Evolutionary conservation across 1,140 invertebrate genomes (phyloP).

Genomic region (Scaptomyza montana): DNA sequence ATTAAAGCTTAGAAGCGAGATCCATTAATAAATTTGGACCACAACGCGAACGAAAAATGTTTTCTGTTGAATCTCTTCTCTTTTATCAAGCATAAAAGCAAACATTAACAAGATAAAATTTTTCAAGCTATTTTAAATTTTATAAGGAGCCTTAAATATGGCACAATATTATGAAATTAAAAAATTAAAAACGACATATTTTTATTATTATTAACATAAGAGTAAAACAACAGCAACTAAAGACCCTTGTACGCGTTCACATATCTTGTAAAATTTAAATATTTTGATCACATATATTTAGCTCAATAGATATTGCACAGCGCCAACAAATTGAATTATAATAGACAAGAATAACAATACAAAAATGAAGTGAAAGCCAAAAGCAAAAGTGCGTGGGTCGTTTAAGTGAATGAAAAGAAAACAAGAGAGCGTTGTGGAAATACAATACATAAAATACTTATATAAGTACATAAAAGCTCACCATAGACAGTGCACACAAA

Average conservation of each 20-base stretch:
- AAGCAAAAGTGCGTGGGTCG: constrained; percentile 26
- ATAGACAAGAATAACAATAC: constrained; percentile 58
- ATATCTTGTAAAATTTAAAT: constrained; percentile 57
- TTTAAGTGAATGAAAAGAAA: constrained; percentile 35
- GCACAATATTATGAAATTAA: constrained; percentile 30
- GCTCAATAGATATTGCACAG: constrained; percentile 37
- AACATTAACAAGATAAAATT: constrained; percentile 6
- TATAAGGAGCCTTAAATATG: neutral
- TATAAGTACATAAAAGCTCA: constrained; percentile 30
- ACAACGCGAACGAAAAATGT: neutral
- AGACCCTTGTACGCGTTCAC: constrained; percentile 1
- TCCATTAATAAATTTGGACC: neutral
- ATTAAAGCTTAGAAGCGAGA: neutral
- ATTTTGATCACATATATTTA: constrained; percentile 42
- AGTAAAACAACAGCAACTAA: constrained; percentile 14
- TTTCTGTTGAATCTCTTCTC: too few relatives aligned
- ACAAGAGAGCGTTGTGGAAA: constrained; percentile 23
- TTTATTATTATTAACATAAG: constrained; percentile 15
- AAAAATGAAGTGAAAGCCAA: constrained; percentile 47
- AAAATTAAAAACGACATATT: constrained; percentile 50
- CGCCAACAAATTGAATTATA: constrained; percentile 55
- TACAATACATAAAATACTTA: constrained; percentile 40
- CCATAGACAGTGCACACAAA: constrained; percentile 28
- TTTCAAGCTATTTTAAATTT: constrained; percentile 23
- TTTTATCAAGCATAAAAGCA: constrained; percentile 2